Percentiles rank a stretch among this genome's conserved stretches.
Conservation (phyloP, 1,140 invertebrate species). For the Leptopilina clavipes region DNA sequence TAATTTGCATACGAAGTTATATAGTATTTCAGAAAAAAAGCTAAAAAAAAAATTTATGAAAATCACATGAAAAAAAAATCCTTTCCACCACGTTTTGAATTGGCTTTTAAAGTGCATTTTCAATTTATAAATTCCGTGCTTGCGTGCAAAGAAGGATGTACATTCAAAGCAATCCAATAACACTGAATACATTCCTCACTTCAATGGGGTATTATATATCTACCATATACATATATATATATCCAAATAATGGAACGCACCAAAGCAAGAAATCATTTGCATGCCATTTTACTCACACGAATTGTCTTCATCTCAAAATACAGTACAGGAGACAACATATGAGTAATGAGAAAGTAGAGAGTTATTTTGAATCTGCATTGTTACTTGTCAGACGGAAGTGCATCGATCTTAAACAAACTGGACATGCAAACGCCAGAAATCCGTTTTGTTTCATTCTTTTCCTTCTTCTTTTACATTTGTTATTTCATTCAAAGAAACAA, state of each 20-base stretch:
- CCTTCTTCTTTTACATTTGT: neutral
- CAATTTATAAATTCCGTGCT: constrained; percentile 19
- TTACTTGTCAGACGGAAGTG: constrained; percentile 49
- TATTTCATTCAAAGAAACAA: neutral
- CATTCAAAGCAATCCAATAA: constrained; percentile 28
- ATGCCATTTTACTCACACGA: constrained; percentile 38
- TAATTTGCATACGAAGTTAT: too few relatives aligned
- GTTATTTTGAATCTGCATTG: constrained; percentile 59
- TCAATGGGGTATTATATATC: constrained; percentile 52
- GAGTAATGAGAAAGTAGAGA: constrained; percentile 62
- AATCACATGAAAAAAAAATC: neutral
- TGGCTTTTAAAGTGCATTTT: constrained; percentile 14
- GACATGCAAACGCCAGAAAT: constrained; percentile 37
- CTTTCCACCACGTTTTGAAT: neutral
- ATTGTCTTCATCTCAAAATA: constrained; percentile 52
- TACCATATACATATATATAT: constrained; percentile 48
- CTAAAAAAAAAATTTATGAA: neutral
- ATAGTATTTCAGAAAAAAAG: too few relatives aligned
- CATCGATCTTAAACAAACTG: constrained; percentile 37
- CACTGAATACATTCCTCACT: constrained; percentile 29
- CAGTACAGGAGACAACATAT: constrained; percentile 54
- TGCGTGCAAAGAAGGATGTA: constrained; percentile 10
- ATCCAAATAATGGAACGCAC: constrained; percentile 44
- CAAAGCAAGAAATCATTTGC: constrained; percentile 55
- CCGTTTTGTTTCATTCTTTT: constrained; percentile 13